Evolutionary conservation across 2,797 vertebrate genomes (phyloP).

Genomic region (Intellagama lesueurii): DNA sequence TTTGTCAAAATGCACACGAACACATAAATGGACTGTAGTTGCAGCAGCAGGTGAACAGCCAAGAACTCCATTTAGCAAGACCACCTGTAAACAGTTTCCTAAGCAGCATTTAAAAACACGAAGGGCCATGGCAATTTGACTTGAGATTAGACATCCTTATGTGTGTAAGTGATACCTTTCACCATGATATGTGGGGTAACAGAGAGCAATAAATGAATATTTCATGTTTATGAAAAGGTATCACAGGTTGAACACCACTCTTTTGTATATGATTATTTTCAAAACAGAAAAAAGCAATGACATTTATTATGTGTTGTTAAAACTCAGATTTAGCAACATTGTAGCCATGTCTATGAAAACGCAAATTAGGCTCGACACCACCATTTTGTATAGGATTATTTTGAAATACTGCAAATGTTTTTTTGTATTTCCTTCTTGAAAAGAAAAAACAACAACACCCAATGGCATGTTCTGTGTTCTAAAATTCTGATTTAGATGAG

Average conservation of each 20-base stretch:
- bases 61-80: conserved; percentile 13
- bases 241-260: background rate
- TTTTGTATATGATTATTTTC: background rate
- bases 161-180: background rate
- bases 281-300: conserved; percentile 6
- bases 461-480: background rate
- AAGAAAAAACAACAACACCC: background rate
- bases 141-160: conserved; percentile 1
- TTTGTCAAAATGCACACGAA: conserved; percentile 3
- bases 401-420: background rate
- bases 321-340: background rate
- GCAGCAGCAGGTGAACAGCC: background rate
- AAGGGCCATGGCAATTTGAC: conserved; percentile 8
- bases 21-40: conserved; percentile 26
- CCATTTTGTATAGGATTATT: background rate
- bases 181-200: background rate
- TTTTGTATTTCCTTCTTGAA: background rate
- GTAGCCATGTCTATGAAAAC: background rate
- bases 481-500: background rate
- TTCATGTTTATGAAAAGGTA: background rate
- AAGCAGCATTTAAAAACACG: background rate
- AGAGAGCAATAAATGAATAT: conserved; percentile 10
- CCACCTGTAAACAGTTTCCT: background rate
- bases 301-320: background rate
- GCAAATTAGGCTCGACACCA: background rate